phyloP scores from a whole-genome alignment of 2,113 vertebrate species.

The Taxidea taxus region DNA sequence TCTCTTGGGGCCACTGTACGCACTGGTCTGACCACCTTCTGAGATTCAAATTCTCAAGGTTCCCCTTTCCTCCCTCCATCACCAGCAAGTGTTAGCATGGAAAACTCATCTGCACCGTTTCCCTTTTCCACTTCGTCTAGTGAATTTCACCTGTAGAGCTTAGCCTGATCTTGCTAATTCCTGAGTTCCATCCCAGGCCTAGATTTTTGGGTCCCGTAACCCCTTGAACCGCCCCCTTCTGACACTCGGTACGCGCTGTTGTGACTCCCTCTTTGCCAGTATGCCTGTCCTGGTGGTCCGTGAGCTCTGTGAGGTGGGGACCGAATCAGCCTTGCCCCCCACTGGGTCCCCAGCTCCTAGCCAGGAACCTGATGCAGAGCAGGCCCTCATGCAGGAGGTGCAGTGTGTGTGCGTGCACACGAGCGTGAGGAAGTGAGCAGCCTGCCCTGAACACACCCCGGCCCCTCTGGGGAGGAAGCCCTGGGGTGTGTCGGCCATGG shows the following conservation, averaged over 20 bases:
- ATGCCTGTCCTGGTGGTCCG: rapidly evolving
- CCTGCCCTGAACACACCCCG: neutral
- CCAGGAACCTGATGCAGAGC: neutral
- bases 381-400: neutral
- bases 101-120: rapidly evolving
- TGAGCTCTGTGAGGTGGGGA: neutral
- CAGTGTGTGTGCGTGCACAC: rapidly evolving
- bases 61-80: neutral
- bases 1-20: neutral
- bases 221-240: neutral
- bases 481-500: neutral
- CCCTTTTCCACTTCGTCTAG: neutral
- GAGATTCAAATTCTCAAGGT: neutral
- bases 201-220: neutral
- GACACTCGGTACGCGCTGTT: rapidly evolving
- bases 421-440: rapidly evolving
- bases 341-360: neutral
- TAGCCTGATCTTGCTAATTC: neutral
- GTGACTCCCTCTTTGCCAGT: rapidly evolving
- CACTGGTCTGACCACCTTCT: neutral
- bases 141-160: neutral
- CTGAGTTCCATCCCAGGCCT: neutral
- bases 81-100: neutral
- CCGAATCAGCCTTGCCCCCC: rapidly evolving
- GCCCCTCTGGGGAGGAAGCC: neutral